These are phyloP conservation scores for Pteropus rufus DNA, from an alignment of 2,797 vertebrate species.

Conservation along the genomic window DNA sequence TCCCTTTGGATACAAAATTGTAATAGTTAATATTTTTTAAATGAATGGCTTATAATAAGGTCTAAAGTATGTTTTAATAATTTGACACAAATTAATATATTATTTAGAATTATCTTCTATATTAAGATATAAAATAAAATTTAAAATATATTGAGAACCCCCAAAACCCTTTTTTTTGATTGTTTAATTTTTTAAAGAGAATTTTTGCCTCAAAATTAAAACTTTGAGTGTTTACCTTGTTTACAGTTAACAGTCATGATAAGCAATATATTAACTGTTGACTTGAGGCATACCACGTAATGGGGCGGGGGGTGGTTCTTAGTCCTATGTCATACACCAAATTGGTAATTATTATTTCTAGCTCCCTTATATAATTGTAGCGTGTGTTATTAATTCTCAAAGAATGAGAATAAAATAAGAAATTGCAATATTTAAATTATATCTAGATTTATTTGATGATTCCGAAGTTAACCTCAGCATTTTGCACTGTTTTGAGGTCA, in stretches of 20 bases:
- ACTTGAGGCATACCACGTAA: neutral
- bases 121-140: slow-evolving; percentile 8
- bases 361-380: neutral
- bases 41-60: neutral
- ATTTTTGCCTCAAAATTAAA: slow-evolving; percentile 1
- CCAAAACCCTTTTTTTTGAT: neutral
- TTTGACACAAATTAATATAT: neutral
- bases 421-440: neutral
- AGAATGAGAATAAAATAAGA: slow-evolving; percentile 40
- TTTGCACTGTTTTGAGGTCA: neutral
- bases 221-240: neutral
- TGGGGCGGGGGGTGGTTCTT: neutral
- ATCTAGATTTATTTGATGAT: neutral
- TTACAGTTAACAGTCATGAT: neutral
- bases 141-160: neutral
- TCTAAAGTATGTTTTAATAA: neutral
- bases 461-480: neutral
- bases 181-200: slow-evolving; percentile 18
- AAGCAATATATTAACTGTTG: neutral
- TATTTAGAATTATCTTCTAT: slow-evolving; percentile 12
- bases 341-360: slow-evolving; percentile 4
- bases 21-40: neutral
- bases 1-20: neutral
- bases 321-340: neutral
- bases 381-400: neutral